Evolutionary conservation across 1,140 invertebrate species (phyloP).

Genomic region (Anoplolepis gracilipes): DNA sequence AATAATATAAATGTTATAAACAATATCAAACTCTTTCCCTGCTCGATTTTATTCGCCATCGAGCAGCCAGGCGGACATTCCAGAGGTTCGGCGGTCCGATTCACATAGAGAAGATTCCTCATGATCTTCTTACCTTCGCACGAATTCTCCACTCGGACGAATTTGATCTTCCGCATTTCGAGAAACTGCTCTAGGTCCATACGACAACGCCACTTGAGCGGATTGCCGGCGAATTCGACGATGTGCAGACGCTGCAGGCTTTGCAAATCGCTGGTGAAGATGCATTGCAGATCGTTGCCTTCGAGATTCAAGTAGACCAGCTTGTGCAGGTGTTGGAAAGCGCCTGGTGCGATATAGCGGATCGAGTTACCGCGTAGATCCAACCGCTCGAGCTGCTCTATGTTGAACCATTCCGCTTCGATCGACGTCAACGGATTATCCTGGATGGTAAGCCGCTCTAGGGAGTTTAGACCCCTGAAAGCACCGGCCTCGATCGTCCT

Average conservation of each 20-base stretch:
- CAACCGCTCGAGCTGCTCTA: slow-evolving; percentile 66
- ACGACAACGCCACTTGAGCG: slow-evolving; percentile 77
- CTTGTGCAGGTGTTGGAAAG: slow-evolving; percentile 67
- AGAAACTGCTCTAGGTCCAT: slow-evolving; percentile 77
- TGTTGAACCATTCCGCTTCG: slow-evolving; percentile 68
- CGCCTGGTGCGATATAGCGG: slow-evolving; percentile 70
- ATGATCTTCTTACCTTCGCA: slow-evolving; percentile 75
- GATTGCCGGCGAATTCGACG: slow-evolving; percentile 75
- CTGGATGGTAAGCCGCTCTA: slow-evolving; percentile 72
- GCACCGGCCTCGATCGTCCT: slow-evolving; percentile 67
- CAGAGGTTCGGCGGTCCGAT: slow-evolving; percentile 57
- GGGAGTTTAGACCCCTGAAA: slow-evolving; percentile 61
- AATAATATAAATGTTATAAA: slow-evolving; percentile 9
- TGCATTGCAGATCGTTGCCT: slow-evolving; percentile 76
- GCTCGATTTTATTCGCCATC: not conserved
- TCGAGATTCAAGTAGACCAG: slow-evolving; percentile 75
- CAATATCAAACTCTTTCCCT: not conserved
- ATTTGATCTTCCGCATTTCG: slow-evolving; percentile 72
- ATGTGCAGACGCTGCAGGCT: slow-evolving; percentile 68
- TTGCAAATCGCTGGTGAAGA: slow-evolving; percentile 73
- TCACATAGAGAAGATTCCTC: slow-evolving; percentile 66
- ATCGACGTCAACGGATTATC: slow-evolving; percentile 72
- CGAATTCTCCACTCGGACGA: slow-evolving; percentile 72
- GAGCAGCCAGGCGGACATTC: slow-evolving; percentile 57
- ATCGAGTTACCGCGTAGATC: slow-evolving; percentile 76